phyloP scores from a whole-genome alignment of 2,113 vertebrate genomes.

The Hepsetus odoe region DNA sequence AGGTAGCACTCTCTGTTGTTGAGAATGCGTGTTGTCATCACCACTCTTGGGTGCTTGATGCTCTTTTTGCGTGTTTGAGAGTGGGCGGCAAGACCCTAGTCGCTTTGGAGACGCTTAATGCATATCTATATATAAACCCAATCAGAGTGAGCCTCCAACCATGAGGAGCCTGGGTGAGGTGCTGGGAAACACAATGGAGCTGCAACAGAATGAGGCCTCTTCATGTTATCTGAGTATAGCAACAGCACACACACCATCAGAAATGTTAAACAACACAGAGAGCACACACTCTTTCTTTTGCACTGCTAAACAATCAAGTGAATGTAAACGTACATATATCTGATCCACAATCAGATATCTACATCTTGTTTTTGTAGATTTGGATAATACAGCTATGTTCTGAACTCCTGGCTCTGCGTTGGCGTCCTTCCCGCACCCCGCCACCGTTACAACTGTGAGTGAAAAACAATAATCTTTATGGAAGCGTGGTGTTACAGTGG shows the following conservation, averaged over 20 bases:
- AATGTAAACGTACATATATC: not conserved
- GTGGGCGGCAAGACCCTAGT: constrained; percentile 66
- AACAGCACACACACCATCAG: constrained; percentile 19
- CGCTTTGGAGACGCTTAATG: constrained; percentile 64
- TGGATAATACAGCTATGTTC: too few relatives aligned
- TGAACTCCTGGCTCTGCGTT: too few relatives aligned
- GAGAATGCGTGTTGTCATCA: constrained; percentile 55
- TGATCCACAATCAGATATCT: constrained; percentile 6
- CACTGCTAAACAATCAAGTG: not conserved
- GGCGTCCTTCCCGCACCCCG: too few relatives aligned
- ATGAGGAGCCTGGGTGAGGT: not conserved
- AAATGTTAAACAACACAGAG: not conserved
- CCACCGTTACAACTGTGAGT: too few relatives aligned
- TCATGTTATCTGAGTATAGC: constrained; percentile 32
- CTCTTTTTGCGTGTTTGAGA: constrained; percentile 52
- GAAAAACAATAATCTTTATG: too few relatives aligned
- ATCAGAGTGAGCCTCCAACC: constrained; percentile 46
- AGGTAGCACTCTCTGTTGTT: constrained; percentile 48
- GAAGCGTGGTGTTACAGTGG: too few relatives aligned
- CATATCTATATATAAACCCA: constrained; percentile 65
- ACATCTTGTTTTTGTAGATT: too few relatives aligned
- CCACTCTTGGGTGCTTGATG: constrained; percentile 46
- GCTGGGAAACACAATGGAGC: constrained; percentile 5
- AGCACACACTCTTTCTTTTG: not conserved
- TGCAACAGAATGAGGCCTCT: constrained; percentile 24